Conservation (phyloP, 2,888 invertebrate genomes). For the Lamellibrachia columna region DNA sequence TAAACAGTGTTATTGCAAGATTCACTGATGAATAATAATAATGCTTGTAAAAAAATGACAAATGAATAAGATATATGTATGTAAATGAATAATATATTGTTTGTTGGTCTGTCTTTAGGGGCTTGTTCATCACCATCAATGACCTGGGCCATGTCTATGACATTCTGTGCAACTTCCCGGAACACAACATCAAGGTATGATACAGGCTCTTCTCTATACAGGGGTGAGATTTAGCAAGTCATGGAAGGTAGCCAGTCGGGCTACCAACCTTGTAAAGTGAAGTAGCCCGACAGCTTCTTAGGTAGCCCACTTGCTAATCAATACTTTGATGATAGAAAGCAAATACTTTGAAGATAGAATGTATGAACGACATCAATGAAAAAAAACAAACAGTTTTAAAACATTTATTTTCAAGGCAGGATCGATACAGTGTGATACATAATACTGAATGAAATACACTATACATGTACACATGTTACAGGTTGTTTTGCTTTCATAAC, state of each 20-base stretch:
- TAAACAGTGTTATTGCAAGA: neutral
- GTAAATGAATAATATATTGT: neutral
- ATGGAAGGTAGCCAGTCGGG: neutral
- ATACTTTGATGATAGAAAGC: no score
- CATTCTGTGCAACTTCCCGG: slow-evolving; percentile 90
- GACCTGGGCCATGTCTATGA: slow-evolving; percentile 95
- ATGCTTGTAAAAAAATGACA: neutral
- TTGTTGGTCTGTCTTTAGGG: slow-evolving; percentile 66
- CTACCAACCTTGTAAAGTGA: no score
- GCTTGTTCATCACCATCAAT: slow-evolving; percentile 94
- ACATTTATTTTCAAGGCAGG: no score
- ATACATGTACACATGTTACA: no score
- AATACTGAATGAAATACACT: no score
- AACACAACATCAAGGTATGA: slow-evolving; percentile 65
- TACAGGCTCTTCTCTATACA: neutral
- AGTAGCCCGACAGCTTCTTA: no score
- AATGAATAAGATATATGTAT: neutral
- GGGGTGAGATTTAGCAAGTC: neutral
- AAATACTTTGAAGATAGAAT: no score
- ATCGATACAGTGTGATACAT: no score
- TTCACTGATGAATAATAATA: neutral
- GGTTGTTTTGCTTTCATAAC: no score
- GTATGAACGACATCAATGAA: no score
- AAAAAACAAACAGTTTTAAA: no score
- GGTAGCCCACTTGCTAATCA: no score